Conservation (phyloP, 2,797 vertebrate genomes). For the Schizopygopsis pylzovi region DNA sequence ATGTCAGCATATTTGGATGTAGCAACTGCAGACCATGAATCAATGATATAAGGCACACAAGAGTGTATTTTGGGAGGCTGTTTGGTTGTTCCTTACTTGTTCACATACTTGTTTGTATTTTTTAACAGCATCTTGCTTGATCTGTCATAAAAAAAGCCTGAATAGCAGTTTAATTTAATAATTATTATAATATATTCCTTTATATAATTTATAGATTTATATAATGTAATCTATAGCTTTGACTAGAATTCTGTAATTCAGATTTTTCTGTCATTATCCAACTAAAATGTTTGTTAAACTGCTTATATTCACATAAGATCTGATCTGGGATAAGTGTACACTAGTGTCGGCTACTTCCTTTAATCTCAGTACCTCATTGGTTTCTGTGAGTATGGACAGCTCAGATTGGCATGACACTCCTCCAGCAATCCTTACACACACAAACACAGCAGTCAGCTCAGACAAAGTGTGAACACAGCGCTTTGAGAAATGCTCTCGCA, state of each 20-base stretch:
- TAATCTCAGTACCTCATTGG: not conserved
- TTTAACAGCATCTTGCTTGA: not conserved
- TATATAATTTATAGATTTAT: not conserved
- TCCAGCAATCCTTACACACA: conserved; percentile 9
- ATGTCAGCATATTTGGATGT: not conserved
- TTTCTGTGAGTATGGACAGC: not conserved
- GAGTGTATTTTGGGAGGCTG: not conserved
- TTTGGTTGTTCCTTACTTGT: not conserved
- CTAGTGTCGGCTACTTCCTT: not conserved
- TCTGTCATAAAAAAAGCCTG: not conserved
- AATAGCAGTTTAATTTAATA: not conserved
- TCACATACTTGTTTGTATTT: not conserved
- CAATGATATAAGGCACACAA: not conserved
- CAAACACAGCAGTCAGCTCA: conserved; percentile 44
- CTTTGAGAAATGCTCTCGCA: conserved; percentile 60
- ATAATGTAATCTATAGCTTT: not conserved
- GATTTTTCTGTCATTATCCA: not conserved
- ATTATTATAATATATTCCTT: not conserved
- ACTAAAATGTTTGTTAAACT: not conserved
- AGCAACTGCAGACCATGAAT: not conserved
- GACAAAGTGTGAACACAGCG: conserved; percentile 58
- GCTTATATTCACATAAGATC: not conserved
- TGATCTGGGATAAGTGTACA: not conserved
- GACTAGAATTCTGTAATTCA: not conserved
- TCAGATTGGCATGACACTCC: conserved; percentile 11